Evolutionary conservation across 2,797 vertebrate species (phyloP).

Genomic region (Chaunax sp.): DNA sequence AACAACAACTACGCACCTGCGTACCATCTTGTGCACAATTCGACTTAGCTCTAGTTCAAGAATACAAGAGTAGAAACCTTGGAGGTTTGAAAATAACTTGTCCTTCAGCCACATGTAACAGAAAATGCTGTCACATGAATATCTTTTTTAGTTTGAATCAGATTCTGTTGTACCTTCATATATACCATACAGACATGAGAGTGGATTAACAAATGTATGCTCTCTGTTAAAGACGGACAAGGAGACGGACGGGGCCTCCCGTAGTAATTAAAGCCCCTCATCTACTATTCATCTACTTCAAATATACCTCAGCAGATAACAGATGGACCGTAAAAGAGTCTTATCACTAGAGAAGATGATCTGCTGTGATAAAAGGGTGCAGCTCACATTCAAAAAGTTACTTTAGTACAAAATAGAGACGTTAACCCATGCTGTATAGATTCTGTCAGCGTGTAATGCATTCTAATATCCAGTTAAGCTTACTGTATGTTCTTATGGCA

Average conservation of each 20-base stretch:
- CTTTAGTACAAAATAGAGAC: background rate
- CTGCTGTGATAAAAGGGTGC: background rate
- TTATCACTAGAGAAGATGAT: background rate
- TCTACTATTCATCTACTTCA: constrained; percentile 32
- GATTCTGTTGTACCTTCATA: background rate
- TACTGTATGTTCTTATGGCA: background rate
- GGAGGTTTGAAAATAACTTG: no score
- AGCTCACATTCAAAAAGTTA: background rate
- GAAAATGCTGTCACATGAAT: no score
- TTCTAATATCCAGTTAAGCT: background rate
- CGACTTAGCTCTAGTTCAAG: background rate
- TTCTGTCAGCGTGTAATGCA: background rate
- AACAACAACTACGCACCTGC: background rate
- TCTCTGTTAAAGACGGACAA: no score
- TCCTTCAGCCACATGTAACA: no score
- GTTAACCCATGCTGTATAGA: background rate
- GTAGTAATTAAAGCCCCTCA: constrained; percentile 40
- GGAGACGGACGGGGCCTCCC: no score
- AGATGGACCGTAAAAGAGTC: constrained; percentile 28
- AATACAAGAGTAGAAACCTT: no score
- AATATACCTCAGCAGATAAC: constrained; percentile 23
- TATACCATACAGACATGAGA: background rate
- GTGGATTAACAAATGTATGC: background rate
- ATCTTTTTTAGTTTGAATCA: background rate
- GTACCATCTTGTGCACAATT: background rate